Percentiles rank a stretch among this genome's conserved stretches.
Evolutionary conservation across 1,140 invertebrate genomes (phyloP).

Genomic region (Zaprionus ornatus): DNA sequence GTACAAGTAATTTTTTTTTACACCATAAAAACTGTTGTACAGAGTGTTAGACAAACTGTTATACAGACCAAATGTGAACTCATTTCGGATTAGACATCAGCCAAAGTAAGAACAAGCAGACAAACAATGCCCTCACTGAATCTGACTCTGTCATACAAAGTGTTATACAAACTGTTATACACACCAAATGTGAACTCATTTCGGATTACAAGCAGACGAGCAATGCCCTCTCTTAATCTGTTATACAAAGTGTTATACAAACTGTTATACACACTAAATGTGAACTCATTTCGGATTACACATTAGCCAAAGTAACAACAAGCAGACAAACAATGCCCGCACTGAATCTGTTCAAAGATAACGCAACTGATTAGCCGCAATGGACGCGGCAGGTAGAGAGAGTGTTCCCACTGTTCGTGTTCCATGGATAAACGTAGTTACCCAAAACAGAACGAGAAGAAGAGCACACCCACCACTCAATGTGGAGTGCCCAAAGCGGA

Average conservation of each 20-base stretch:
- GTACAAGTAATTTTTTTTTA: not conserved
- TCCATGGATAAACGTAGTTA: conserved; percentile 26
- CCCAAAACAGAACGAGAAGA: conserved; percentile 10
- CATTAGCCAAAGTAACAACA: conserved; percentile 9
- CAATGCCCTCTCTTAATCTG: not conserved
- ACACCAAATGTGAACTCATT: not conserved
- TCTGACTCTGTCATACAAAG: conserved; percentile 5
- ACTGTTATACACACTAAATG: not conserved
- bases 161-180: conserved; percentile 30
- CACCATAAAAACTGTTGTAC: conserved; percentile 7
- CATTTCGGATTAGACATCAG: not conserved
- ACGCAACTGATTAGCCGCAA: conserved; percentile 29
- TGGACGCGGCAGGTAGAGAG: conserved; percentile 23
- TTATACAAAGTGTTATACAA: conserved; percentile 10
- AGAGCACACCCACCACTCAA: not conserved
- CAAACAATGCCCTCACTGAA: not conserved
- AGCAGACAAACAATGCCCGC: conserved; percentile 7
- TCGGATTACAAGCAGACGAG: not conserved
- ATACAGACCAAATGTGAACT: not conserved
- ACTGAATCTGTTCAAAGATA: conserved; percentile 20
- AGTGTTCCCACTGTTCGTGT: conserved; percentile 12
- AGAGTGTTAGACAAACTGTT: conserved; percentile 19
- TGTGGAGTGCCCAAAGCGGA: conserved; percentile 8
- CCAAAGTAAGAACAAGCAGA: not conserved
- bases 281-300: not conserved